Evolutionary conservation across 1,140 invertebrate genomes (phyloP), one percentile per base, ranked within the genome.

Genomic region (Papilio polytes): DNA sequence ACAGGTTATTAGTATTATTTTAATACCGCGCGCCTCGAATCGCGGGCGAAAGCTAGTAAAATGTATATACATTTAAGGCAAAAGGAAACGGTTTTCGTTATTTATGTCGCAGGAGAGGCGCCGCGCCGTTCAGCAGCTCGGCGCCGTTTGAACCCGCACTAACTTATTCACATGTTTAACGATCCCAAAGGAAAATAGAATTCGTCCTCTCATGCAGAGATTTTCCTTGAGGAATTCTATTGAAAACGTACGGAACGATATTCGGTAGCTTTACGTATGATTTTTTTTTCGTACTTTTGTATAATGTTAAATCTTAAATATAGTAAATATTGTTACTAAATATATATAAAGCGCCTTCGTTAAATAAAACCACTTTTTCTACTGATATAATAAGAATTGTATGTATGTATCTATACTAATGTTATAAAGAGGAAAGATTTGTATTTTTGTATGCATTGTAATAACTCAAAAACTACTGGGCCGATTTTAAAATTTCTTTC

Each of bases 111-210:
- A 74, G n/a, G 44, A 46, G 44, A 12, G 36, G 36, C 36, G 36
- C 36, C 36, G 36, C 36, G 3, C 36, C 73, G 73, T 20, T 74
- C 46, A 74, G 73, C 20, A 74, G 20, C 73, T 74, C 73, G 10
- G 73, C 73, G 73, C 41, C 73, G 73, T 74, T 74, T 74, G 73
- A 48, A 51, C 46, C 73, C 73, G 41, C n/a, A 51, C 20, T 51
- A 82, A 82, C 78, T 80, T 78, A 84, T 83, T 84, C 80, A 82
- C 85, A 66, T 84, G 83, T 85, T 81, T 87, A 84, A 84, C 84
- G 82, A 85, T 72, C 80, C 82, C 80, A 56, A 82, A 77, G 76
- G 82, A 82, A 76, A 86, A 56, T 74, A 81, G 80, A 83, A 81
- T 83, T 83, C 80, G 78, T 80, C 74, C 76, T 78, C 81, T 66